phyloP scores from a whole-genome alignment of 1,140 invertebrate genomes.

The Belonocnema kinseyi region DNA sequence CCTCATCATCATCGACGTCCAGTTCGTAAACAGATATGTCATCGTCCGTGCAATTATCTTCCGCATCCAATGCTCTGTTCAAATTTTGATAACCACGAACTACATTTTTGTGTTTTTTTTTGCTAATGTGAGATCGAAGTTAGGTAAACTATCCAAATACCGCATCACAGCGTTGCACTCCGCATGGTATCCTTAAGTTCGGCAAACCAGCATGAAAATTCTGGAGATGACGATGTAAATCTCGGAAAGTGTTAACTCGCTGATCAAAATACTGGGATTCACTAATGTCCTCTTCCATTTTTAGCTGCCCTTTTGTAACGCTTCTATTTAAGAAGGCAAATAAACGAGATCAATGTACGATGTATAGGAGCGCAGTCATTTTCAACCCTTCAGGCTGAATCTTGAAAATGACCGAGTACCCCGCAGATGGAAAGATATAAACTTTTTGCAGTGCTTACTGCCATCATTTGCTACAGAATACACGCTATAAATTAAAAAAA shows the following conservation, averaged over 20 bases:
- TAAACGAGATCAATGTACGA: too few species aligned
- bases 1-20: too few species aligned
- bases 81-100: background rate
- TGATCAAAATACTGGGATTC: background rate
- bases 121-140: background rate
- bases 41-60: background rate
- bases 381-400: too few species aligned
- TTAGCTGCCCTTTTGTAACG: background rate
- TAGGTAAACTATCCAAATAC: background rate
- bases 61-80: background rate
- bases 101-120: background rate
- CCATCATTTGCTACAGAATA: too few species aligned
- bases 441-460: too few species aligned
- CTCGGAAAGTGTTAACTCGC: background rate
- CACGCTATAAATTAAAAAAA: too few species aligned
- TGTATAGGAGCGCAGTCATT: too few species aligned
- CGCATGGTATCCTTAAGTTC: background rate
- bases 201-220: background rate
- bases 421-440: too few species aligned
- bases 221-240: background rate
- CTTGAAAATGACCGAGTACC: too few species aligned
- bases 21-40: too few species aligned
- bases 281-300: background rate
- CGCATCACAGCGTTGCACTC: background rate
- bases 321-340: too few species aligned